Conservation (phyloP, 2,888 invertebrate genomes). For the Caenorhabditis wallacei region DNA sequence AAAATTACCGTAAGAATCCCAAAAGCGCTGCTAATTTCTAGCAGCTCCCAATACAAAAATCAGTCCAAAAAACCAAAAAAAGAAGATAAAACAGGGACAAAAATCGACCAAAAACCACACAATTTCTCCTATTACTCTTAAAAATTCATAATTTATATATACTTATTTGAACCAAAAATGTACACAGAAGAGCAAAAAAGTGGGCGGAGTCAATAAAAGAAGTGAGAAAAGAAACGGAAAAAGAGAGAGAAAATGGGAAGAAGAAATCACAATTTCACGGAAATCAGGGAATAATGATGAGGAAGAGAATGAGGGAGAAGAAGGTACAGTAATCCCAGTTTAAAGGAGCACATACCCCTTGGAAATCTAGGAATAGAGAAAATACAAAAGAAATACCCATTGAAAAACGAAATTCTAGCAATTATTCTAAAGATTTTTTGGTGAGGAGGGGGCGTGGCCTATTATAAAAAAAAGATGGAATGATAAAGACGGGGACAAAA, state of each 20-base stretch:
- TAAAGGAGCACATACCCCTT: not conserved
- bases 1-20: too few species aligned
- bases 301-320: not conserved
- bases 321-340: slow-evolving; percentile 1
- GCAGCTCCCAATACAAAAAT: too few species aligned
- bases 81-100: not conserved
- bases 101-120: not conserved
- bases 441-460: not conserved
- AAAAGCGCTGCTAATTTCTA: too few species aligned
- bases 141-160: not conserved
- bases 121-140: not conserved
- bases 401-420: too few species aligned
- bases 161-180: not conserved
- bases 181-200: not conserved
- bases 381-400: not conserved
- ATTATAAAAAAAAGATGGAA: too few species aligned
- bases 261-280: slow-evolving; percentile 37
- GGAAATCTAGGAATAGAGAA: too few species aligned
- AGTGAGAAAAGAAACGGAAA: not conserved
- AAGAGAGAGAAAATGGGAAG: not conserved
- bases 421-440: not conserved
- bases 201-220: not conserved
- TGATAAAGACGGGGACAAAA: slow-evolving; percentile 13
- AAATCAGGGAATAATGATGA: slow-evolving; percentile 14
- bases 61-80: not conserved